Evolutionary conservation across 2,113 vertebrate species (phyloP).

Genomic region (Phrynosoma blainvillii): DNA sequence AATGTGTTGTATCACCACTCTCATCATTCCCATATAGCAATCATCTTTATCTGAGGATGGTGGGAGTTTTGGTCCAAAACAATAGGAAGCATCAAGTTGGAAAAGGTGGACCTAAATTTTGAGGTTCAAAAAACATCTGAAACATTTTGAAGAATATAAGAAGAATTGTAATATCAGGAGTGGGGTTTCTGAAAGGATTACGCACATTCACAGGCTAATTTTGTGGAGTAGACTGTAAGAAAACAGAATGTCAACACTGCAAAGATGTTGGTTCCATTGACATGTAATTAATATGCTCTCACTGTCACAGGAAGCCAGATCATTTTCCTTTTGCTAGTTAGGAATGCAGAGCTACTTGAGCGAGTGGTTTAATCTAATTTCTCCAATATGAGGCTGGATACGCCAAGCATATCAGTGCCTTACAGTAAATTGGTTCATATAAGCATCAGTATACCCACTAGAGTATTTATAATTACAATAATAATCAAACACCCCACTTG

Average conservation of each 20-base stretch:
- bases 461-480: not conserved
- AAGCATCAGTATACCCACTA: conserved; percentile 10
- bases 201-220: not conserved
- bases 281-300: not conserved
- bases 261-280: not conserved
- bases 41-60: not conserved
- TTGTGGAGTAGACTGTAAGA: not conserved
- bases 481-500: not conserved
- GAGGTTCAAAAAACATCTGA: not conserved
- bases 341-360: conserved; percentile 12
- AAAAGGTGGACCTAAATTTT: not conserved
- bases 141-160: not conserved
- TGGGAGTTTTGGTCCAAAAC: not conserved
- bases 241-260: too few species aligned
- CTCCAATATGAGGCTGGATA: not conserved
- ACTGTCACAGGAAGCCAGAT: not conserved
- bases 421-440: not conserved
- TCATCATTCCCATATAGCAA: not conserved
- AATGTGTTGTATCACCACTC: not conserved
- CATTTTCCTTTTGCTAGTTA: not conserved
- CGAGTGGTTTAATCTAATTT: not conserved
- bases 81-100: not conserved
- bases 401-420: conserved; percentile 20
- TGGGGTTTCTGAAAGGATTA: not conserved
- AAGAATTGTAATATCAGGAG: not conserved